Evolutionary conservation across 2,888 invertebrate genomes (phyloP), one percentile per base, ranked within the genome.

Genomic region (Drosophila pseudotalamancana): DNA sequence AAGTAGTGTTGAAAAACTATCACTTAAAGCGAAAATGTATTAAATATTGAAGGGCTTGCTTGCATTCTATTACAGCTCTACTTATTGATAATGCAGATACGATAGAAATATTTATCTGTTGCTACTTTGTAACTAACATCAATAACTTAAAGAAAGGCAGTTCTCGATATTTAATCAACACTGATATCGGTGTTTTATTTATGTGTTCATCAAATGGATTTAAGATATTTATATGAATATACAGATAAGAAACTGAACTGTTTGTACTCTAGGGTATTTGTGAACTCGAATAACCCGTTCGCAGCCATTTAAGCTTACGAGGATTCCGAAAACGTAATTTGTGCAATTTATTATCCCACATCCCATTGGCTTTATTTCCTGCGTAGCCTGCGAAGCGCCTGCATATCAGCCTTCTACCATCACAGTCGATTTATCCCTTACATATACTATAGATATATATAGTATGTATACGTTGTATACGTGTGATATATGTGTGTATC

Each of bases 281-380:
- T 6, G 12, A 12, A 35, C 23, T n/a, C 11, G 34, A 34, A 25
- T 25, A 16, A 3, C 16, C 16, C 34, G 14, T 11, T 6, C n/a
- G 21, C n/a, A 18, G 23, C 29, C 25, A 25, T 40, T 40, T 25
- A 25, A 25, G 23, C 6, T 25, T 8, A 23, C 29, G 21, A 16
- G 42, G 46, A 50, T 65, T 57, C 54, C 40, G 29, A 29, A n/a
- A 67, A 43, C 37, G 67, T 67, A 75, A 75, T 71, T 78, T 71
- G 75, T 76, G 71, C 46, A 56, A 39, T 51, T 54, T 57, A 45
- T 49, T 61, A 11, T 53, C 14, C 35, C 18, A 25, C 40, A 18
- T 48, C 50, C 43, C 49, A 32, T 55, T 65, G 54, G 35, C 50
- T 43, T 71, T 12, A 60, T 64, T 66, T 80, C 63, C 51, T 57